Evolutionary conservation across 2,888 invertebrate genomes (phyloP), one percentile per base, ranked within the genome.

Genomic region (Agrilus biguttatus): DNA sequence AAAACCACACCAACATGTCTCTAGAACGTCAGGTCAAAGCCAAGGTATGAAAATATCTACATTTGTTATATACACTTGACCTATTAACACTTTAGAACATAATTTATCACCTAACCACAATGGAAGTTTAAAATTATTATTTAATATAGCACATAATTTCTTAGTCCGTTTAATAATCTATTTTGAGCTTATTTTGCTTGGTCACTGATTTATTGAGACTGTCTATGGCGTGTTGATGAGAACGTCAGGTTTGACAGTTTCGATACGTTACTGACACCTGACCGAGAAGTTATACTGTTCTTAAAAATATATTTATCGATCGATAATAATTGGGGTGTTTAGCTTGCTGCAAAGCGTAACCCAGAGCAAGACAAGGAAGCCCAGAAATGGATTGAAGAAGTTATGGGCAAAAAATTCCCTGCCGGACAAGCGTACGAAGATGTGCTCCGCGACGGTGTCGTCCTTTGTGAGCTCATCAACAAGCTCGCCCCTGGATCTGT

Each of bases 401-500:
- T 95, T 56, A 70, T 91, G 51, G 90, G 89, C 37, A 83, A 84
- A 60, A 88, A 89, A 68, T 83, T 95, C 72, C 91, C 92, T 45
- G 74, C 77, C 45, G 77, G 80, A 53, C 83, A 83, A 56, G 55
- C 69, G 7, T 93, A 84, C 61, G 95, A 95, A 61, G 93, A 95
- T 61, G 82, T 86, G 49, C 73, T 96, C 49, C 83, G 80, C 66
- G 93, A 96, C 69, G 95, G 95, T 45, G 83, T 85, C 53, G 81
- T 95, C 49, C 79, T 96, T 51, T 96, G 95, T 75, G 82, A 83
- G 60, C 69, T 98, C 58, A 90, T 97, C 72, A 97, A 98, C 78
- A 89, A 86, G 65, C 70, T 98, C 55, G 71, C 78, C 52, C 96
- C 97, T 39, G 92, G 92, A 56, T 73, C 87, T 50, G 73, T 96